Evolutionary conservation across 2,113 vertebrate species (phyloP).

Genomic region (Nesoenas mayeri): DNA sequence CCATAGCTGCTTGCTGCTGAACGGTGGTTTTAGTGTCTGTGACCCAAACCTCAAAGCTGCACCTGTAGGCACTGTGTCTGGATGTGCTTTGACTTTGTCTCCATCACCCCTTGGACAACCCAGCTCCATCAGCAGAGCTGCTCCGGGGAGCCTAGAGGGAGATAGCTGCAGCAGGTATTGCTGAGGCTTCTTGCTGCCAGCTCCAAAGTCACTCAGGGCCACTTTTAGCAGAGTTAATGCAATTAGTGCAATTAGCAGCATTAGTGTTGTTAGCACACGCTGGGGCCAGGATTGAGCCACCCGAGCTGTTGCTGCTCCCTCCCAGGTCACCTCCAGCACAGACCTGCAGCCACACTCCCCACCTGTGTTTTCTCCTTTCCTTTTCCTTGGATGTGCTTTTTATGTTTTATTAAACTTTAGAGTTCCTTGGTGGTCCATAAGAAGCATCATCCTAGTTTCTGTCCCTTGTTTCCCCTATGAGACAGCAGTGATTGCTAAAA

Average conservation of each 20-base stretch:
- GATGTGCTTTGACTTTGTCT: not conserved
- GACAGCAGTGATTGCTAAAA: not conserved
- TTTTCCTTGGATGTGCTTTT: not conserved
- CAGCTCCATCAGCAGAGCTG: not conserved
- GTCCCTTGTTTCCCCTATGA: not conserved
- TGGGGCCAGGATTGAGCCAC: not conserved
- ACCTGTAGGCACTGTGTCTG: accelerated
- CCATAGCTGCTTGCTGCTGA: not conserved
- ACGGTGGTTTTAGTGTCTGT: accelerated
- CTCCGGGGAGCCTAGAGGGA: accelerated
- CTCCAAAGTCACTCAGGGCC: not conserved
- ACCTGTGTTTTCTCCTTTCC: not conserved
- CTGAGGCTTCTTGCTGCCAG: not conserved
- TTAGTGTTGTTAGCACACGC: not conserved
- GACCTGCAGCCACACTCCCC: not conserved
- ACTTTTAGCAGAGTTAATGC: not conserved
- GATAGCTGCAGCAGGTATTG: not conserved
- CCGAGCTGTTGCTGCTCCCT: not conserved
- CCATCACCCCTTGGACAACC: not conserved
- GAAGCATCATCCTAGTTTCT: not conserved
- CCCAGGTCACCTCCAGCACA: not conserved
- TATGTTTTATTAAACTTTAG: not conserved
- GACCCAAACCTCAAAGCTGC: not conserved
- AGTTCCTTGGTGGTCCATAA: not conserved
- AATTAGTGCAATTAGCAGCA: not conserved